Percentiles rank a stretch among this genome's conserved stretches.
Conservation (phyloP, 2,113 vertebrate genomes). For the Orcinus orca region DNA sequence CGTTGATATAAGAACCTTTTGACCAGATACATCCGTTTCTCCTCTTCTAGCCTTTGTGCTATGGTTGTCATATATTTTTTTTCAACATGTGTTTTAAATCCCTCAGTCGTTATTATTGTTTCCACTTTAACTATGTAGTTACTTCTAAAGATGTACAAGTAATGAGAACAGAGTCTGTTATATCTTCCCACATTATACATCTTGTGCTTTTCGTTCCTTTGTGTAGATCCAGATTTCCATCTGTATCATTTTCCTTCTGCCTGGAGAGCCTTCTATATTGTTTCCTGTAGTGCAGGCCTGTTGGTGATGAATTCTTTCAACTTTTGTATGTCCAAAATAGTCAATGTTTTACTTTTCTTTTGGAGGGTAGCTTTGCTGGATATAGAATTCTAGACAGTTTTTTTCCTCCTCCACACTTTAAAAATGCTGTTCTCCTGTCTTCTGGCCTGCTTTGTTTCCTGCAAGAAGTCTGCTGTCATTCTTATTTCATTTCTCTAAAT, state of each 20-base stretch:
- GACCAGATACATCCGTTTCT: not conserved
- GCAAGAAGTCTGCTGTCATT: not conserved
- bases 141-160: not conserved
- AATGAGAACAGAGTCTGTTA: not conserved
- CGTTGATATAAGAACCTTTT: not conserved
- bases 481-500: fast-evolving
- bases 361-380: not conserved
- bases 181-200: not conserved
- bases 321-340: not conserved
- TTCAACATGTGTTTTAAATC: not conserved
- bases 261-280: not conserved
- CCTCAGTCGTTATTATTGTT: not conserved
- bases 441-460: fast-evolving
- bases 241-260: not conserved
- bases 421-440: no score
- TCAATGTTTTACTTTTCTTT: not conserved
- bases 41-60: not conserved
- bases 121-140: not conserved
- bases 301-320: not conserved
- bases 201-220: no score
- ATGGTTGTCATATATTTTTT: fast-evolving
- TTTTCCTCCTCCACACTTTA: not conserved
- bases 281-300: not conserved
- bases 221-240: not conserved
- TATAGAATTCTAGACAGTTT: not conserved